A percentile compares a stretch with the other conserved stretches of the same genome.
These are phyloP conservation scores for Dilophus febrilis DNA, from an alignment of 2,888 invertebrate genomes.

Conservation along the genomic window DNA sequence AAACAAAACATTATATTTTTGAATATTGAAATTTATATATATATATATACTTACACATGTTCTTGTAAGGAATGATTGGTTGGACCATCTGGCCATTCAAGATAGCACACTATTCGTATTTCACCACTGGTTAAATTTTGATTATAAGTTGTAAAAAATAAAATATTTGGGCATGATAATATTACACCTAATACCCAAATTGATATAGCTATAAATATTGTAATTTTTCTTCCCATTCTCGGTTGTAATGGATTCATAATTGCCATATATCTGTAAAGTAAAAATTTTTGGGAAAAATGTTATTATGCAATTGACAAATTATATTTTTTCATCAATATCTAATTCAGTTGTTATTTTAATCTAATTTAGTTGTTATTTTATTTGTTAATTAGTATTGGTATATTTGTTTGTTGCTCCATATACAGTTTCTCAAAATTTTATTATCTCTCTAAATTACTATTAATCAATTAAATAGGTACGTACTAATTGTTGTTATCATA, in stretches of 20 bases:
- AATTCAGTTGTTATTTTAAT: background rate
- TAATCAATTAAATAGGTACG: too few relatives aligned
- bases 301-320: background rate
- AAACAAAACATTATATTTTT: too few relatives aligned
- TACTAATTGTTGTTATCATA: too few relatives aligned
- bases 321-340: background rate
- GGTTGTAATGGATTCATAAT: slow-evolving; percentile 87
- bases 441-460: too few relatives aligned
- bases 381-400: too few relatives aligned
- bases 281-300: slow-evolving; percentile 9
- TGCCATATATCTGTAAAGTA: slow-evolving; percentile 66
- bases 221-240: slow-evolving; percentile 68
- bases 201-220: slow-evolving; percentile 61
- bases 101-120: slow-evolving; percentile 57
- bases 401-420: too few relatives aligned
- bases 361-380: background rate
- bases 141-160: slow-evolving; percentile 62
- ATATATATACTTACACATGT: slow-evolving; percentile 48
- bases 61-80: slow-evolving; percentile 52
- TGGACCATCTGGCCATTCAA: slow-evolving; percentile 72
- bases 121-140: slow-evolving; percentile 37
- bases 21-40: background rate
- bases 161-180: slow-evolving; percentile 68
- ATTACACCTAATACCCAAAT: slow-evolving; percentile 70
- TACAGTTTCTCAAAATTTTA: too few relatives aligned